phyloP scores from a whole-genome alignment of 2,888 invertebrate genomes.

The Tetranychus truncatus region DNA sequence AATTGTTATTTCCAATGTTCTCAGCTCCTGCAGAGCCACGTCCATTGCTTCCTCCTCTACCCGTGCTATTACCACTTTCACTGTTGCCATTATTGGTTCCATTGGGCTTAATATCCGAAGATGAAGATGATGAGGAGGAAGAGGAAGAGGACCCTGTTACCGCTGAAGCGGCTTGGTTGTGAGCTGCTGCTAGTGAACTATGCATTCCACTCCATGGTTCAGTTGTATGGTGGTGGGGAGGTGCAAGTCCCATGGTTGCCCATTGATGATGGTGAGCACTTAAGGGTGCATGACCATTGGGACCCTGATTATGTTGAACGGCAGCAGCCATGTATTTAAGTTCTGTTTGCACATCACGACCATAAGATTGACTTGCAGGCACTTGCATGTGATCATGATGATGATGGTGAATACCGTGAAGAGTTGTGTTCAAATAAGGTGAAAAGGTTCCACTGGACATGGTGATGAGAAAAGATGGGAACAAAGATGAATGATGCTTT shows the following conservation, averaged over 20 bases:
- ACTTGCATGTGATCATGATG: slow-evolving; percentile 33
- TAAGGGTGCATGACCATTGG: slow-evolving; percentile 39
- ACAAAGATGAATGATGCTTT: neutral
- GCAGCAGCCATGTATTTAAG: slow-evolving; percentile 64
- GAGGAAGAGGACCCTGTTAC: neutral
- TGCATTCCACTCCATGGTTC: slow-evolving; percentile 39
- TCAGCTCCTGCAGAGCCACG: slow-evolving; percentile 29
- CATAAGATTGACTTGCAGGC: slow-evolving; percentile 39
- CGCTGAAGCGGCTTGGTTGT: neutral
- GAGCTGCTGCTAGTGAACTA: neutral
- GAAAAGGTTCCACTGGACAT: slow-evolving; percentile 72
- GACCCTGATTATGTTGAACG: slow-evolving; percentile 51
- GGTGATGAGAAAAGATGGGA: slow-evolving; percentile 29
- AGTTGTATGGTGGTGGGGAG: slow-evolving; percentile 30
- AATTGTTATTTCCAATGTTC: slow-evolving; percentile 25
- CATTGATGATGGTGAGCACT: slow-evolving; percentile 25
- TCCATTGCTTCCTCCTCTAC: neutral
- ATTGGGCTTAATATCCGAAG: slow-evolving; percentile 37
- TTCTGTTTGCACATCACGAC: slow-evolving; percentile 41
- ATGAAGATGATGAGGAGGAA: slow-evolving; percentile 39
- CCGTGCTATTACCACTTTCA: neutral
- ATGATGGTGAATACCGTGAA: slow-evolving; percentile 44
- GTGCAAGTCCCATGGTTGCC: slow-evolving; percentile 23
- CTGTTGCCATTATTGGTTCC: slow-evolving; percentile 8
- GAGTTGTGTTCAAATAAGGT: slow-evolving; percentile 59